A percentile compares a stretch with the other conserved stretches of the same genome.
phyloP scores from a whole-genome alignment of 2,113 vertebrate species.

The Bagarius yarrelli region DNA sequence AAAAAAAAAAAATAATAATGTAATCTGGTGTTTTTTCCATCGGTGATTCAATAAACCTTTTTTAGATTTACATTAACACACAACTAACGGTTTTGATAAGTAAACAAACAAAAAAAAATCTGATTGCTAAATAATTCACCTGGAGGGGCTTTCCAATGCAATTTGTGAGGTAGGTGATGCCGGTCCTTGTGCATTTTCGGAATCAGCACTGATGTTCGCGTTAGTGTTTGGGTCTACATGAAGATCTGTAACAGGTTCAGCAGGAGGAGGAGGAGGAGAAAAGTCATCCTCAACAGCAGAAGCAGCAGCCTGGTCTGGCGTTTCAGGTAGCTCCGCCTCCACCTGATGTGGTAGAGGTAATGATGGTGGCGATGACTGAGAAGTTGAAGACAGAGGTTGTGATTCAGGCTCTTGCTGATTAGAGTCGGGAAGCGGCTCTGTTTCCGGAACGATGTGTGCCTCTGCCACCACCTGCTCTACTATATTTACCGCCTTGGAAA shows the following conservation, averaged over 20 bases:
- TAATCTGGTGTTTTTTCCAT: too few species aligned
- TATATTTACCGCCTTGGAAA: slow-evolving; percentile 66
- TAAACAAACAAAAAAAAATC: too few species aligned
- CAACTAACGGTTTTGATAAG: too few species aligned
- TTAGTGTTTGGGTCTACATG: slow-evolving; percentile 37
- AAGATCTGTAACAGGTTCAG: slow-evolving; percentile 49
- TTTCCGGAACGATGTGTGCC: slow-evolving; percentile 56
- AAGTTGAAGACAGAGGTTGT: slow-evolving; percentile 13
- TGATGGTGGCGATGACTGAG: slow-evolving; percentile 38
- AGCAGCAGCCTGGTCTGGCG: slow-evolving; percentile 63
- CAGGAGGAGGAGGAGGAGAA: slow-evolving; percentile 51
- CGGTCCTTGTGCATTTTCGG: slow-evolving; percentile 62
- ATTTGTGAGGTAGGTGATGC: slow-evolving; percentile 89
- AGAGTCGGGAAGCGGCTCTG: slow-evolving; percentile 53
- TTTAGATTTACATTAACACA: too few species aligned
- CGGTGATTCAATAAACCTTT: too few species aligned
- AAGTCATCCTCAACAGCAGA: not conserved
- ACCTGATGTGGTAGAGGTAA: slow-evolving; percentile 47
- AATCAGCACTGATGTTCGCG: slow-evolving; percentile 30
- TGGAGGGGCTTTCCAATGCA: slow-evolving; percentile 66
- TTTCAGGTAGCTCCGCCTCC: slow-evolving; percentile 52
- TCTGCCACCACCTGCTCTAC: slow-evolving; percentile 63
- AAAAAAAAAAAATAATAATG: too few species aligned
- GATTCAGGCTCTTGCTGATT: slow-evolving; percentile 48
- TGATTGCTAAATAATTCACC: slow-evolving; percentile 68